phyloP scores from a whole-genome alignment of 37 sponge, comb jelly and placozoan species.

The Beroe ovata region DNA sequence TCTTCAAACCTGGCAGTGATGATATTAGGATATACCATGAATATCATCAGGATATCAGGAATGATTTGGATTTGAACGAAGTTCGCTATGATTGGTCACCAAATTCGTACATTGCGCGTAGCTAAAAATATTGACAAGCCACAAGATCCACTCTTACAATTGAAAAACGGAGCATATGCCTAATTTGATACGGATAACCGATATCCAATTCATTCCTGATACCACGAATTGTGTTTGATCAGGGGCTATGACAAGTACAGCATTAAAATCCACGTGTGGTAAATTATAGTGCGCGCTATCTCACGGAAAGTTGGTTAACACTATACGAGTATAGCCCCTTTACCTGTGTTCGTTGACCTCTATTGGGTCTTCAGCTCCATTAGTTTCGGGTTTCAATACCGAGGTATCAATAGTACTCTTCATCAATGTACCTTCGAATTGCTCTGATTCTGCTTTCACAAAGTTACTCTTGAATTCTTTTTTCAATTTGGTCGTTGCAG shows the following conservation, averaged over 20 bases:
- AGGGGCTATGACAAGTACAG: constrained; percentile 58
- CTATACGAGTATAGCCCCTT: constrained; percentile 61
- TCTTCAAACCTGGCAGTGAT: constrained; percentile 49
- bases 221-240: no score
- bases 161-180: no score
- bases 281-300: no score
- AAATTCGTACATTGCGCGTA: no score
- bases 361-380: background rate
- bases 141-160: no score
- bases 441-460: constrained; percentile 39
- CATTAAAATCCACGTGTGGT: constrained; percentile 52
- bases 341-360: constrained; percentile 63
- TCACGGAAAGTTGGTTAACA: constrained; percentile 63
- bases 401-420: constrained; percentile 53
- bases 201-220: no score
- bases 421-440: constrained; percentile 35
- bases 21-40: no score
- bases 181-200: no score
- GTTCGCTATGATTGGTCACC: no score
- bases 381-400: background rate
- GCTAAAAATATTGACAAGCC: no score
- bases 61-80: no score
- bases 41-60: no score
- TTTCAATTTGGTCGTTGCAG: constrained; percentile 40
- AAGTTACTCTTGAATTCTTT: constrained; percentile 61